Conservation (phyloP, 2,797 vertebrate species). For the Heterohyrax brucei region DNA sequence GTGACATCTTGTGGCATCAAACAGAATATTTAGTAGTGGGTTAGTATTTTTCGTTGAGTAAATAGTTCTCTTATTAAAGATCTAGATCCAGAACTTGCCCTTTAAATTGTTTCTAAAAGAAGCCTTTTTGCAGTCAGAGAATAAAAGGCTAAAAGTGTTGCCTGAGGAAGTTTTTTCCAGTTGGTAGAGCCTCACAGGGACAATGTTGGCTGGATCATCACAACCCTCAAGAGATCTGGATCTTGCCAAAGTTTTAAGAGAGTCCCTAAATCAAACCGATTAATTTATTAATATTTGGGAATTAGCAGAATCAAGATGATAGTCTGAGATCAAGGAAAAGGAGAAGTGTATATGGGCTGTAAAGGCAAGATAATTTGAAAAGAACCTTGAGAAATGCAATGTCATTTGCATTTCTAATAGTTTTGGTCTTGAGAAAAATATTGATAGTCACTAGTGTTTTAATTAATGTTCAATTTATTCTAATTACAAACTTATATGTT, state of each 20-base stretch:
- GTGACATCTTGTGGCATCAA: constrained; percentile 45
- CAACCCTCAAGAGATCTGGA: not conserved
- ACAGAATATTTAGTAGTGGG: not conserved
- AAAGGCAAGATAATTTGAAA: constrained; percentile 3
- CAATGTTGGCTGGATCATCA: not conserved
- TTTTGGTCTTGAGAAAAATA: constrained; percentile 6
- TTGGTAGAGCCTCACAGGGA: not conserved
- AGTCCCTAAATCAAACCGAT: not conserved
- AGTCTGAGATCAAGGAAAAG: constrained; percentile 11
- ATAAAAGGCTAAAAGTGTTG: not conserved
- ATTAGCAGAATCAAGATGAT: not conserved
- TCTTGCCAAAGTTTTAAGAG: not conserved
- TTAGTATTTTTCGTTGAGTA: not conserved
- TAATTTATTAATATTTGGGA: not conserved
- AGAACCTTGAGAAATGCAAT: not conserved
- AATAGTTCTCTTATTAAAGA: not conserved
- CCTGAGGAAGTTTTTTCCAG: not conserved
- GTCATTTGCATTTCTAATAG: not conserved
- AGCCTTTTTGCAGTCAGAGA: not conserved
- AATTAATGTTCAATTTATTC: constrained; percentile 9
- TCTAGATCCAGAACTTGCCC: not conserved
- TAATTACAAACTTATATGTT: not conserved
- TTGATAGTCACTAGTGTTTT: not conserved
- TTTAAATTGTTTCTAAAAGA: not conserved
- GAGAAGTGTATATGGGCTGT: not conserved